These are phyloP conservation scores for Masticophis lateralis DNA, from an alignment of 2,797 vertebrate genomes.

Conservation along the genomic window DNA sequence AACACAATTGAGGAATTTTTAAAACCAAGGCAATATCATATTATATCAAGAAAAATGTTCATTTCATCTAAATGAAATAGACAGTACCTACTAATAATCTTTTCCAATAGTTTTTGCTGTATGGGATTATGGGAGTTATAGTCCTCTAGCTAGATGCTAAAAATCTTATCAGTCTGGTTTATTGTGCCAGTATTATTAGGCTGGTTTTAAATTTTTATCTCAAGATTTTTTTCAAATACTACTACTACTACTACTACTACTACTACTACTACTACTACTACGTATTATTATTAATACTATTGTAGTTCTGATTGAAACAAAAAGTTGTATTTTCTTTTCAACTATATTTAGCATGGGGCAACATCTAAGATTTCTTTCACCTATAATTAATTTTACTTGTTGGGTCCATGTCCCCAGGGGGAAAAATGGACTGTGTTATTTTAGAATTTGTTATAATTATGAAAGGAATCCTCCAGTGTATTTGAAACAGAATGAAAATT, in stretches of 20 bases:
- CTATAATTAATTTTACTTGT: conserved; percentile 16
- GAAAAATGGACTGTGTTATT: neutral
- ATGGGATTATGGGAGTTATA: neutral
- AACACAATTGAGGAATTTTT: neutral
- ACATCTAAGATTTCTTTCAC: conserved; percentile 20
- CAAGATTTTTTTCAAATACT: conserved; percentile 11
- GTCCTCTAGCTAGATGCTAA: neutral
- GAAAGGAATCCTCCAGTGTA: neutral
- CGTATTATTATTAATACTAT: neutral
- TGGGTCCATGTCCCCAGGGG: neutral
- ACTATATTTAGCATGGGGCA: neutral
- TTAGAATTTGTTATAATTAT: conserved; percentile 11
- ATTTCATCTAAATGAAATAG: neutral
- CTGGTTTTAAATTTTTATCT: conserved; percentile 39
- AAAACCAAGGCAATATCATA: neutral
- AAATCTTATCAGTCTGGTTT: neutral
- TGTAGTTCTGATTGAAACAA: neutral
- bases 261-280: neutral
- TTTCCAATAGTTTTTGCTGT: neutral
- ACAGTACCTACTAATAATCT: neutral
- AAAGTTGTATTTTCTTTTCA: conserved; percentile 20
- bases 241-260: neutral
- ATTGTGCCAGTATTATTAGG: conserved; percentile 25
- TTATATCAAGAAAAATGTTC: neutral
- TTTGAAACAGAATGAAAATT: neutral